Conservation (phyloP, 2,888 invertebrate species). For the Campoletis raptor region DNA sequence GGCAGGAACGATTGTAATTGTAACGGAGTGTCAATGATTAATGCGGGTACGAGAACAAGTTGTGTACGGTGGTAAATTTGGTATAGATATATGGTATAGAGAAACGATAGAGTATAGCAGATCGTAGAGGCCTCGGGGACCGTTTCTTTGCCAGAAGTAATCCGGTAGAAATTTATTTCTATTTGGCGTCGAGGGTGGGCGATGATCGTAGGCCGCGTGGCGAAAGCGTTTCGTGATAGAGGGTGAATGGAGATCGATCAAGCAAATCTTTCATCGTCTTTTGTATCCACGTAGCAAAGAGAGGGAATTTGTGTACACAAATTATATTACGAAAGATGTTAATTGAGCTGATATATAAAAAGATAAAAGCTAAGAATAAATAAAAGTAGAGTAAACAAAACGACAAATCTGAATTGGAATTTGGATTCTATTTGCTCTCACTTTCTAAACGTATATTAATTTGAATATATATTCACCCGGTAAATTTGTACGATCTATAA, state of each 20-base stretch:
- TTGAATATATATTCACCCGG: background rate
- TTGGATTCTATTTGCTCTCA: background rate
- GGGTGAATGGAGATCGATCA: conserved; percentile 56
- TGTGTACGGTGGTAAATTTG: conserved; percentile 10
- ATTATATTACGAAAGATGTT: conserved; percentile 1
- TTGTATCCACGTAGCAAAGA: background rate
- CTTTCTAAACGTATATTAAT: background rate
- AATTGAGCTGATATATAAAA: background rate
- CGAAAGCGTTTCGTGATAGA: conserved; percentile 52
- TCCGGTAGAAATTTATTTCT: conserved; percentile 81
- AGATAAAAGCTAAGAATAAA: background rate
- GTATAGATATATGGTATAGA: conserved; percentile 23
- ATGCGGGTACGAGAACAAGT: conserved; percentile 51
- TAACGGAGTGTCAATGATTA: conserved; percentile 60
- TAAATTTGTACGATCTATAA: background rate
- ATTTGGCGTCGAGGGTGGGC: conserved; percentile 80
- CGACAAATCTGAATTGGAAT: conserved; percentile 4
- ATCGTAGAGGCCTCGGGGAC: conserved; percentile 62
- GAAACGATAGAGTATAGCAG: conserved; percentile 14
- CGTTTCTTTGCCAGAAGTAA: conserved; percentile 72
- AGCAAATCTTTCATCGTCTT: conserved; percentile 51
- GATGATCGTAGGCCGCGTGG: conserved; percentile 73
- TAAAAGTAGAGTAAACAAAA: background rate
- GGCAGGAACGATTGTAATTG: conserved; percentile 53
- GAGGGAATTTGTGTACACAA: background rate